A percentile compares a stretch with the other conserved stretches of the same genome.
These are phyloP conservation scores for Chrysomallon squamiferum DNA, from an alignment of 1,140 invertebrate genomes.

Conservation along the genomic window DNA sequence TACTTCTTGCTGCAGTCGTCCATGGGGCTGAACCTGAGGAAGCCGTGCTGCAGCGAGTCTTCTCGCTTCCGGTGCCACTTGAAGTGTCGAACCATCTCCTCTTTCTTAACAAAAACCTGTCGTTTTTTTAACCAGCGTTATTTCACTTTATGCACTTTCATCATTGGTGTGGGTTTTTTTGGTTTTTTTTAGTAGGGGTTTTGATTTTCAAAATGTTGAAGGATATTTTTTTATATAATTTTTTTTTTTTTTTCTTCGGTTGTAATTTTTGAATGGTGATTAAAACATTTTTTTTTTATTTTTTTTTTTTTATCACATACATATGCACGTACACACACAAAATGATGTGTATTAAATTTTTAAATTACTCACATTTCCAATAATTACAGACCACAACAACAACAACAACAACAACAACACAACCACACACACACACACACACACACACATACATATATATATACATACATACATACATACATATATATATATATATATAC, in stretches of 20 bases:
- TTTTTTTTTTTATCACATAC: too few species aligned
- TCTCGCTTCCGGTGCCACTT: conserved; percentile 99
- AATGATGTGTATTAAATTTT: too few species aligned
- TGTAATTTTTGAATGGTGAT: conserved; percentile 11
- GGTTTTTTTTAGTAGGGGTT: background rate
- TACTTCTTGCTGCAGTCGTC: conserved; percentile 88
- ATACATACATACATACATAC: too few species aligned
- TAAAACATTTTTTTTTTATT: too few species aligned
- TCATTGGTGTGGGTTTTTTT: background rate
- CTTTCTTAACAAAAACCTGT: conserved; percentile 92
- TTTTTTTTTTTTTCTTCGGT: too few species aligned
- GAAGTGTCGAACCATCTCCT: conserved; percentile 98
- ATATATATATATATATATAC: too few species aligned
- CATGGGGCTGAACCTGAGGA: conserved; percentile 91
- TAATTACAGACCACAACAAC: too few species aligned
- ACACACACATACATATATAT: too few species aligned
- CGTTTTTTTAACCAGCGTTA: conserved; percentile 15
- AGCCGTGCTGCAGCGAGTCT: conserved; percentile 94
- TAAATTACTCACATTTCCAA: too few species aligned
- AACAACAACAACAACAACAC: too few species aligned
- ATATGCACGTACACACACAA: too few species aligned
- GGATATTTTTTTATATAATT: background rate
- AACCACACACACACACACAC: too few species aligned
- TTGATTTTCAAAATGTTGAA: background rate
- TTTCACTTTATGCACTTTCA: background rate